Conservation (phyloP, 1,140 invertebrate species). For the Matsumurasca onukii region DNA sequence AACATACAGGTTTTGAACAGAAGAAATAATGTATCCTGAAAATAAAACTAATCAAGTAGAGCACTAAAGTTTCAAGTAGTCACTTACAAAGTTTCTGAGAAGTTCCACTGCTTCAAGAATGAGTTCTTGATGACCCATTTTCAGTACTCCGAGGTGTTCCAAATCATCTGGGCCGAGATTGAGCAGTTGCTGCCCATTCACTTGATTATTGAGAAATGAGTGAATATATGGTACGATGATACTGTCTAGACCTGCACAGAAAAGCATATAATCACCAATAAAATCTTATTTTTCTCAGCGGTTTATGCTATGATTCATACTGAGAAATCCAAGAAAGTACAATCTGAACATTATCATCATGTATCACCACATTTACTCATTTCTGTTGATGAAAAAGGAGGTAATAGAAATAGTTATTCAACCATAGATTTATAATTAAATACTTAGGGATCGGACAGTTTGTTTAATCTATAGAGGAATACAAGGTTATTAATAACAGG, state of each 20-base stretch:
- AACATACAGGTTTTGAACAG: too few species aligned
- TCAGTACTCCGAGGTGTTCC: conserved; percentile 77
- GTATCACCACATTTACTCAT: not conserved
- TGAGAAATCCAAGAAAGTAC: not conserved
- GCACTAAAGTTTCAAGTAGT: too few species aligned
- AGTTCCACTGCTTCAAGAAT: conserved; percentile 89
- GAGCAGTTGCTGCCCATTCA: conserved; percentile 80
- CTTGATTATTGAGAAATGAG: conserved; percentile 74
- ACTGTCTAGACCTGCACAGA: conserved; percentile 71
- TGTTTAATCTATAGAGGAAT: too few species aligned
- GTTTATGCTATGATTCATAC: not conserved
- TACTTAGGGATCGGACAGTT: too few species aligned
- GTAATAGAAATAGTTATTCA: not conserved
- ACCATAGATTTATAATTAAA: not conserved
- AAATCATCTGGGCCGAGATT: conserved; percentile 83
- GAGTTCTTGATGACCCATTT: conserved; percentile 90
- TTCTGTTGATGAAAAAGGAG: not conserved
- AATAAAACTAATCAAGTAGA: too few species aligned
- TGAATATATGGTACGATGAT: conserved; percentile 78
- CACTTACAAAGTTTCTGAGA: conserved; percentile 82
- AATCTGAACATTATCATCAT: not conserved
- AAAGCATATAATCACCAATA: not conserved
- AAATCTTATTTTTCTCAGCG: not conserved
- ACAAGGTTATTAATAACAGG: too few species aligned
- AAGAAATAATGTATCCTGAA: too few species aligned